These are phyloP conservation scores for Drosophila varians DNA, from an alignment of 1,140 invertebrate genomes.

Conservation along the genomic window DNA sequence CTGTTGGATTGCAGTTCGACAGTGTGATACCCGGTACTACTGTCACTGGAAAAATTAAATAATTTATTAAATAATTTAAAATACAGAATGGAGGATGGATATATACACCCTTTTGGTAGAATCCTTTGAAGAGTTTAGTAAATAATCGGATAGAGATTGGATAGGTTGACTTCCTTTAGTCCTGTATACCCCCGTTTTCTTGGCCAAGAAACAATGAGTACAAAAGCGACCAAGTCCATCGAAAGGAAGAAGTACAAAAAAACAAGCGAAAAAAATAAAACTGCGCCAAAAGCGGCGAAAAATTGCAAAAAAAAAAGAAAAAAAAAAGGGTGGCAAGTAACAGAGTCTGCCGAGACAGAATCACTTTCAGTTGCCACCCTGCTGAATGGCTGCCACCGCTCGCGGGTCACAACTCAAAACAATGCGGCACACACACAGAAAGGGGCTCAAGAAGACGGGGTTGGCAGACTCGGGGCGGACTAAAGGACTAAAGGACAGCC, in stretches of 20 bases:
- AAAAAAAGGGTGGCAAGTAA: constrained; percentile 69
- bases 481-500: not conserved
- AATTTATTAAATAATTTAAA: no score
- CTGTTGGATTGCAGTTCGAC: not conserved
- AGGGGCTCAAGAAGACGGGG: constrained; percentile 50
- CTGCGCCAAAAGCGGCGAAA: constrained; percentile 63
- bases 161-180: no score
- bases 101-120: no score
- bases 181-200: not conserved
- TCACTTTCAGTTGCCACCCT: constrained; percentile 61
- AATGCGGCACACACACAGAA: constrained; percentile 46
- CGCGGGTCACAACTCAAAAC: constrained; percentile 58
- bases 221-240: constrained; percentile 59
- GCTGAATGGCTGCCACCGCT: constrained; percentile 54
- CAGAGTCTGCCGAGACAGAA: constrained; percentile 50
- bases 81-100: no score
- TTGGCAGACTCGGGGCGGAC: constrained; percentile 31
- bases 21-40: not conserved
- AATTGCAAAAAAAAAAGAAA: constrained; percentile 60
- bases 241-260: constrained; percentile 43
- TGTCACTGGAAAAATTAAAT: no score
- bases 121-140: no score
- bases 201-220: constrained; percentile 1
- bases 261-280: constrained; percentile 52
- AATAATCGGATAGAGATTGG: no score